Evolutionary conservation across 2,113 vertebrate genomes (phyloP).

Genomic region (Cnemophilus loriae): DNA sequence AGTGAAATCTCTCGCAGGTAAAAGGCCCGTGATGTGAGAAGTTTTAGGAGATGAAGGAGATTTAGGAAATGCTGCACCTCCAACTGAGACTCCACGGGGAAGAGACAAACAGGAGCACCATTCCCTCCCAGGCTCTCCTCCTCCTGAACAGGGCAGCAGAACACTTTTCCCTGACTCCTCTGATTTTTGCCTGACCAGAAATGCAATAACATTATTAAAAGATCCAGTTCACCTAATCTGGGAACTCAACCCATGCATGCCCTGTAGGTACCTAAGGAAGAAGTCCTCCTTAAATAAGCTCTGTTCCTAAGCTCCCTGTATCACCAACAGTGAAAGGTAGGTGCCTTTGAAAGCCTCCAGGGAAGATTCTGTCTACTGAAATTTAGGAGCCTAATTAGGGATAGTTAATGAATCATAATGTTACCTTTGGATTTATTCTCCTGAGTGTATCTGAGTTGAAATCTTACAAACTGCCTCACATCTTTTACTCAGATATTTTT

Average conservation of each 20-base stretch:
- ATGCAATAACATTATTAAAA: background rate
- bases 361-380: conserved; percentile 36
- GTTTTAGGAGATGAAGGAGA: background rate
- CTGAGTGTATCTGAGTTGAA: conserved; percentile 33
- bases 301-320: background rate
- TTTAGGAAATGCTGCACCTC: background rate
- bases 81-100: background rate
- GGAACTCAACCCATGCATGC: background rate
- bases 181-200: background rate
- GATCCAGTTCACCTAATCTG: background rate
- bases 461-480: conserved; percentile 2
- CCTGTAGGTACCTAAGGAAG: background rate
- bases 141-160: background rate
- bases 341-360: conserved; percentile 34
- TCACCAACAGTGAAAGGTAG: background rate
- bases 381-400: conserved; percentile 48
- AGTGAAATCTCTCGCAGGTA: background rate
- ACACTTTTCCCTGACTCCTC: background rate
- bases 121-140: background rate
- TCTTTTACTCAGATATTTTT: conserved; percentile 38
- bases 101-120: background rate
- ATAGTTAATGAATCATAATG: conserved; percentile 43
- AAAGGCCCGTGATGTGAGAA: background rate
- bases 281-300: conserved; percentile 9
- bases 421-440: conserved; percentile 36